These are phyloP conservation scores for Pristionchus maxplancki DNA, from an alignment of 2,888 invertebrate species.

Conservation along the genomic window DNA sequence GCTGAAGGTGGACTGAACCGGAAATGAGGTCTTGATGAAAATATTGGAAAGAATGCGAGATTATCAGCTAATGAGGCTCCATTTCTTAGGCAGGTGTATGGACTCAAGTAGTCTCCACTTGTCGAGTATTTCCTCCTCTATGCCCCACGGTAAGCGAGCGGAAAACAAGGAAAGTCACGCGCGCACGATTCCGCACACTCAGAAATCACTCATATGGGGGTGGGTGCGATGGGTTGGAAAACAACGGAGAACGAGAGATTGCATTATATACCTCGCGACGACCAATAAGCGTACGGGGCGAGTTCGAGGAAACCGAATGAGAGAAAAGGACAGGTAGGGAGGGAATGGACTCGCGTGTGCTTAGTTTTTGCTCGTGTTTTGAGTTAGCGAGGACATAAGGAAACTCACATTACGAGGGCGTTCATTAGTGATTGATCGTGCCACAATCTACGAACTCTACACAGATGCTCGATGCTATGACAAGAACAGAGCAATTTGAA, in stretches of 20 bases:
- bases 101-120: not conserved
- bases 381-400: not conserved
- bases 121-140: not conserved
- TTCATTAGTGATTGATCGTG: no score
- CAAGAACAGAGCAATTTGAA: no score
- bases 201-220: not conserved
- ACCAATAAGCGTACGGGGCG: not conserved
- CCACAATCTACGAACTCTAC: no score
- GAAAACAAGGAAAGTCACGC: not conserved
- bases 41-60: not conserved
- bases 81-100: not conserved
- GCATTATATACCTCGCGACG: not conserved
- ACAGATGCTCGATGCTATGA: no score
- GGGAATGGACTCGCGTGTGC: not conserved
- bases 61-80: not conserved
- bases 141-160: not conserved
- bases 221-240: not conserved
- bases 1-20: not conserved
- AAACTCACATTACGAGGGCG: no score
- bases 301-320: not conserved
- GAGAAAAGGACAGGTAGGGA: not conserved
- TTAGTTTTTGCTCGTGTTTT: not conserved
- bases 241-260: not conserved
- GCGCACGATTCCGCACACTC: not conserved
- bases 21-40: not conserved